These are phyloP conservation scores for Chymomyza procnemis DNA, from an alignment of 2,888 invertebrate genomes.

Conservation along the genomic window DNA sequence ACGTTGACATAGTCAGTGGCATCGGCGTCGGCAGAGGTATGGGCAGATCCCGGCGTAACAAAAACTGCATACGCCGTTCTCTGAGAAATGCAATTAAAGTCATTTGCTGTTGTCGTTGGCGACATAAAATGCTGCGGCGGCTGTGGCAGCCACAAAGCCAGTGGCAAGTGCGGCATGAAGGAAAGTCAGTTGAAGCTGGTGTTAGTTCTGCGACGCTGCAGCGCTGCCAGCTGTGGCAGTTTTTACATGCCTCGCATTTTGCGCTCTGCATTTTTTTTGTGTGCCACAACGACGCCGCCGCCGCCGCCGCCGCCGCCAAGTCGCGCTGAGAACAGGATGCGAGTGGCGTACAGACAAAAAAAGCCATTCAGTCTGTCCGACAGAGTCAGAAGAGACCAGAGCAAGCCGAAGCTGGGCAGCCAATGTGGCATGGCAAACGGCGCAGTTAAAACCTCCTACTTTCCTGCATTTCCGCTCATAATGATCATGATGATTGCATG, in stretches of 20 bases:
- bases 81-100: slow-evolving; percentile 76
- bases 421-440: slow-evolving; percentile 47
- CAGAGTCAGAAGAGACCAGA: slow-evolving; percentile 19
- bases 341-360: slow-evolving; percentile 28
- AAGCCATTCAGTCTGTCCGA: neutral
- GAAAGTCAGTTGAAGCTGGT: slow-evolving; percentile 5
- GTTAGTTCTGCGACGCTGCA: slow-evolving; percentile 39
- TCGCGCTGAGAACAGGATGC: slow-evolving; percentile 56
- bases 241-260: slow-evolving; percentile 71
- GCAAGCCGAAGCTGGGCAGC: slow-evolving; percentile 26
- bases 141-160: neutral
- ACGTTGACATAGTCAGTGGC: neutral
- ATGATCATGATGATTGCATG: slow-evolving; percentile 74
- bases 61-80: slow-evolving; percentile 33
- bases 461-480: slow-evolving; percentile 73
- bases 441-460: slow-evolving; percentile 74
- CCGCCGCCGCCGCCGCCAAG: neutral
- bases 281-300: slow-evolving; percentile 35
- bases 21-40: neutral
- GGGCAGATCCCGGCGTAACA: neutral
- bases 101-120: slow-evolving; percentile 74
- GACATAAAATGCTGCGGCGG: slow-evolving; percentile 67
- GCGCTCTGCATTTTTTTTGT: slow-evolving; percentile 66
- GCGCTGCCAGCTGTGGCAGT: slow-evolving; percentile 59
- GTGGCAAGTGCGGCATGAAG: neutral